These are phyloP conservation scores for Callithrix jacchus DNA, from an alignment of 2,113 vertebrate species.

Conservation along the genomic window DNA sequence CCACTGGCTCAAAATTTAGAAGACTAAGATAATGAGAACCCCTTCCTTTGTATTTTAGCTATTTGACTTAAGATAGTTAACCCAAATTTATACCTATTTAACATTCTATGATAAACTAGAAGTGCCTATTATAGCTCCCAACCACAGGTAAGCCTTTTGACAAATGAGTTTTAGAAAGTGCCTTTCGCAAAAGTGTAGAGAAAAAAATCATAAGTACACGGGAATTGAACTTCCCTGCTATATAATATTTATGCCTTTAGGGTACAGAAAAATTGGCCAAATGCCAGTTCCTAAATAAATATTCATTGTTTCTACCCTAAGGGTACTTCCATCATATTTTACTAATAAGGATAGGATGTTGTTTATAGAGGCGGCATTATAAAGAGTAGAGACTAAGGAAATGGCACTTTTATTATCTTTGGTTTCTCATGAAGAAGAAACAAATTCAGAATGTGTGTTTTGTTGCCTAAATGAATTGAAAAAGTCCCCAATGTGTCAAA, in stretches of 20 bases:
- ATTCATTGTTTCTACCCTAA: slow-evolving; percentile 66
- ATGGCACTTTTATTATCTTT: slow-evolving; percentile 39
- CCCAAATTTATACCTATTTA: slow-evolving; percentile 11
- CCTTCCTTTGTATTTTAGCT: background rate
- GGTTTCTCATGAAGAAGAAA: slow-evolving; percentile 32
- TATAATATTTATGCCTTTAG: slow-evolving; percentile 66
- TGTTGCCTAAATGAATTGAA: slow-evolving; percentile 25
- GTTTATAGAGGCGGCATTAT: background rate
- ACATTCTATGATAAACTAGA: slow-evolving; percentile 24
- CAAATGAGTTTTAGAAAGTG: slow-evolving; percentile 62
- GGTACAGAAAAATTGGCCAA: slow-evolving; percentile 52
- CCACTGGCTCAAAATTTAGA: background rate
- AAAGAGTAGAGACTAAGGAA: slow-evolving; percentile 44
- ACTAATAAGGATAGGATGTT: slow-evolving; percentile 60
- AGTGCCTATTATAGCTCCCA: background rate
- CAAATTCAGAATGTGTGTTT: slow-evolving; percentile 23
- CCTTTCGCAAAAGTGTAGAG: slow-evolving; percentile 10
- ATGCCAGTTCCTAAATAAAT: slow-evolving; percentile 76
- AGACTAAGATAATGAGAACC: background rate
- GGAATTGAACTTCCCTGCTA: slow-evolving; percentile 59
- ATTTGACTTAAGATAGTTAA: background rate
- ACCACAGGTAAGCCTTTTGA: slow-evolving; percentile 40
- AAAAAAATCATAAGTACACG: slow-evolving; percentile 42
- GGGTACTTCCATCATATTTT: slow-evolving; percentile 63
- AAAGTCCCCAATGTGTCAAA: slow-evolving; percentile 10